Evolutionary conservation across 92 coral and sea anemone genomes (phyloP).

Genomic region (Bergia puertoricense): DNA sequence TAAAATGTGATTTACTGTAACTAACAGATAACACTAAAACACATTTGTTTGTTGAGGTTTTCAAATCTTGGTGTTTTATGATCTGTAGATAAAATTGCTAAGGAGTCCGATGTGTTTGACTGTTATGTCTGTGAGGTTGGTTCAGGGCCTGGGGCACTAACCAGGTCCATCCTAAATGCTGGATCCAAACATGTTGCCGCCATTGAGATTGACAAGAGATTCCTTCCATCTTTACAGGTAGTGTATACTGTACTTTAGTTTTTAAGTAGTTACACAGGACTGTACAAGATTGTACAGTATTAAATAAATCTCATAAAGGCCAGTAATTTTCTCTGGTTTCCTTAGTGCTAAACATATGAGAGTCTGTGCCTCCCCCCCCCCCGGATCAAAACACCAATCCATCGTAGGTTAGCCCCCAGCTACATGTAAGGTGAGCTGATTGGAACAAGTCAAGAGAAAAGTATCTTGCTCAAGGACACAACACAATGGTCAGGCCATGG

Average conservation of each 20-base stretch:
- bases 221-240: conserved; percentile 96
- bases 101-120: conserved; percentile 94
- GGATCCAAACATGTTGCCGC: conserved; percentile 95
- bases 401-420: too few species aligned
- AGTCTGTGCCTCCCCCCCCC: too few species aligned
- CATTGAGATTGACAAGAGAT: conserved; percentile 90
- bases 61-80: not conserved
- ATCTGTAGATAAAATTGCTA: conserved; percentile 87
- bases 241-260: not conserved
- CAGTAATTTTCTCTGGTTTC: too few species aligned
- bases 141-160: conserved; percentile 94
- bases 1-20: not conserved
- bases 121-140: conserved; percentile 99
- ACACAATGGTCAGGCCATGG: too few species aligned
- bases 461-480: too few species aligned
- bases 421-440: too few species aligned
- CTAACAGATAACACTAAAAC: not conserved
- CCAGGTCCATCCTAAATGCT: conserved; percentile 88
- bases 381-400: too few species aligned
- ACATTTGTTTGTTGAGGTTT: not conserved
- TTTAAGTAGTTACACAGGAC: too few species aligned
- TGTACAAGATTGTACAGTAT: too few species aligned
- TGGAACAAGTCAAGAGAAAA: too few species aligned
- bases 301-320: too few species aligned
- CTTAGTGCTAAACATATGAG: too few species aligned